Evolutionary conservation across 2,113 vertebrate species (phyloP), one percentile per base, ranked within the genome.

Genomic region (Catharus minimus): DNA sequence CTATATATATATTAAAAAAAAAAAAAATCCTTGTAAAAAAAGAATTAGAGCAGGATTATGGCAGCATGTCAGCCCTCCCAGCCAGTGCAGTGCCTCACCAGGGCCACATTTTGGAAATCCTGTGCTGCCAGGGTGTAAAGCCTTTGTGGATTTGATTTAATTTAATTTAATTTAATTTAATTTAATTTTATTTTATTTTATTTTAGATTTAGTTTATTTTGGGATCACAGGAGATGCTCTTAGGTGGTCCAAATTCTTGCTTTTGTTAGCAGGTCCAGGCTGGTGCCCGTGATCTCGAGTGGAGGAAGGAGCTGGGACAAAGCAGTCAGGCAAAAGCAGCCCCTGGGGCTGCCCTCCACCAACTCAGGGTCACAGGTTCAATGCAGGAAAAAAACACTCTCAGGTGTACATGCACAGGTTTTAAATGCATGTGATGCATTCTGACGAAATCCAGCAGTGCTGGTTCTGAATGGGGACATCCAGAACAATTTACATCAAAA

Each of bases 11-110:
- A 56, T 84, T 27, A 12, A 2, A 64, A 61, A 74, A n/a, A n/a
- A 65, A 64, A 52, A 52, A 55, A 49, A 52, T 6, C 33, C 60
- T 28, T 49, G n/a, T 52, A 15, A 41, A 81, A 87, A 88, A 77
- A 78, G 43, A 94, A 89, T 89, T 80, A 68, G 57, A 86, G 65
- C 60, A 91, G 92, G 60, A 83, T 77, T 93, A 71, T 75, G 41
- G 49, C 64, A 61, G 44, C 0, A 0, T 50, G 64, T 74, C 46
- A 55, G 60, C 50, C 50, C 60, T 82, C 52, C 56, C 56, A 69
- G 52, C n/a, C 2, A 0, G 14, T 20, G 47, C 36, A 76, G 62
- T 0, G 0, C 64, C 33, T 62, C 67, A 44, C 20, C 2, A 13
- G 52, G 75, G 23, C 58, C 41, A 82, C 33, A 20, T 47, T 87